Conservation (phyloP, 2,888 invertebrate genomes). For the Hirudinaria manillensis region DNA sequence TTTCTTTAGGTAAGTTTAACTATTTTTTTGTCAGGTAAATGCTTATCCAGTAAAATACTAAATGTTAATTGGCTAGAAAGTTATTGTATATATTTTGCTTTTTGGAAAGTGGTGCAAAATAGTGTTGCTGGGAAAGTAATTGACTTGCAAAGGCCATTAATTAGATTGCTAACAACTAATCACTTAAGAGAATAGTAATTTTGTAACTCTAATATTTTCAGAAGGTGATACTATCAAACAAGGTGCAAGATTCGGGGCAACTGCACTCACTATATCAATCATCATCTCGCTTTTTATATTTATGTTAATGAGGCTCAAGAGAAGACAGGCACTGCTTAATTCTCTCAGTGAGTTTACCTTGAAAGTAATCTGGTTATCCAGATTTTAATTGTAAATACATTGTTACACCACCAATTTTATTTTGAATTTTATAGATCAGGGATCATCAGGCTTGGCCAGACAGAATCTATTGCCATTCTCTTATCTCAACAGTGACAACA, state of each 20-base stretch:
- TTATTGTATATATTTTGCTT: too few species aligned
- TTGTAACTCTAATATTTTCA: not conserved
- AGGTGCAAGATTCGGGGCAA: conserved; percentile 9
- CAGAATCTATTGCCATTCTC: not conserved
- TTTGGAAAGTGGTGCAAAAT: too few species aligned
- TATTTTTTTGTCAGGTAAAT: not conserved
- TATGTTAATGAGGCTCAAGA: conserved; percentile 6
- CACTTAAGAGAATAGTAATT: not conserved
- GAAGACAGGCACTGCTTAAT: conserved; percentile 8
- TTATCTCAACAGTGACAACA: not conserved
- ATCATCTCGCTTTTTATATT: conserved; percentile 9
- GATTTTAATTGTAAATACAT: too few species aligned
- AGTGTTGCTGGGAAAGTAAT: too few species aligned
- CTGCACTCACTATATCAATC: not conserved
- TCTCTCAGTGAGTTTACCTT: conserved; percentile 11
- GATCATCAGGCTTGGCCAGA: not conserved
- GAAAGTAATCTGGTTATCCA: too few species aligned
- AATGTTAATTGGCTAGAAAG: not conserved
- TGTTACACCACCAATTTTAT: too few species aligned
- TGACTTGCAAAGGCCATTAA: too few species aligned
- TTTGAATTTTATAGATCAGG: not conserved
- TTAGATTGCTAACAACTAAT: not conserved
- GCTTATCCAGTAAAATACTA: not conserved
- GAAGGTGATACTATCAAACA: conserved; percentile 4
- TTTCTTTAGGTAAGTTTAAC: not conserved